These are phyloP conservation scores for Spilarctia lutea DNA, from an alignment of 2,888 invertebrate genomes.

Conservation along the genomic window DNA sequence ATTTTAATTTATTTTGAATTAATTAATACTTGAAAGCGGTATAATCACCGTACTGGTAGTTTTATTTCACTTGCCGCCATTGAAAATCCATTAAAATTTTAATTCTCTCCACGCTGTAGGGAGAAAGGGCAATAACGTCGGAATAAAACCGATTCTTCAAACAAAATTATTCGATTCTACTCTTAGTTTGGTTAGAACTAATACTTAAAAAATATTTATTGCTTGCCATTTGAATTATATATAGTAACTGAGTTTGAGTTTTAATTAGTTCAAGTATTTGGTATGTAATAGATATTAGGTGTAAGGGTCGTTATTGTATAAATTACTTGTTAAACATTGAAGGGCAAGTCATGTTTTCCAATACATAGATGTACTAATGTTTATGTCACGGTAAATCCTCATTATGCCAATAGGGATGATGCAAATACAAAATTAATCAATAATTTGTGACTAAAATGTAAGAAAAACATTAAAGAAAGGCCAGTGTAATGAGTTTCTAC, in stretches of 20 bases:
- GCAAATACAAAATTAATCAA: no score
- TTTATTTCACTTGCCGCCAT: slow-evolving; percentile 66
- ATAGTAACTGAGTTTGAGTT: slow-evolving; percentile 15
- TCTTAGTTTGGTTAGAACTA: slow-evolving; percentile 39
- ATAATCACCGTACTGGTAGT: slow-evolving; percentile 56
- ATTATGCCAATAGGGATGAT: no score
- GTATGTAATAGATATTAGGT: no score
- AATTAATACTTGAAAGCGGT: slow-evolving; percentile 44
- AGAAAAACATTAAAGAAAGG: no score
- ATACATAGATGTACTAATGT: not conserved
- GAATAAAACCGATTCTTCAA: slow-evolving; percentile 55
- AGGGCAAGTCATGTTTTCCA: not conserved
- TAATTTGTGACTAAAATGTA: no score
- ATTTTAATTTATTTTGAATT: slow-evolving; percentile 46
- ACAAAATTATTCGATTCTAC: slow-evolving; percentile 52
- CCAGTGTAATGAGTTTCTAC: no score
- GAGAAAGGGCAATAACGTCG: slow-evolving; percentile 55
- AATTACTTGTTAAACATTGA: not conserved
- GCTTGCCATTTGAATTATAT: slow-evolving; percentile 38
- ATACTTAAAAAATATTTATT: slow-evolving; percentile 48
- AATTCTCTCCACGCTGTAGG: slow-evolving; percentile 50
- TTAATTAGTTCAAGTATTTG: not conserved
- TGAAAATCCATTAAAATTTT: slow-evolving; percentile 68
- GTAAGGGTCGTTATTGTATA: not conserved
- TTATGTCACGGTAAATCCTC: not conserved